A percentile compares a stretch with the other conserved stretches of the same genome.
phyloP scores from a whole-genome alignment of 2,797 vertebrate genomes.

The Telmatherina bonti region DNA sequence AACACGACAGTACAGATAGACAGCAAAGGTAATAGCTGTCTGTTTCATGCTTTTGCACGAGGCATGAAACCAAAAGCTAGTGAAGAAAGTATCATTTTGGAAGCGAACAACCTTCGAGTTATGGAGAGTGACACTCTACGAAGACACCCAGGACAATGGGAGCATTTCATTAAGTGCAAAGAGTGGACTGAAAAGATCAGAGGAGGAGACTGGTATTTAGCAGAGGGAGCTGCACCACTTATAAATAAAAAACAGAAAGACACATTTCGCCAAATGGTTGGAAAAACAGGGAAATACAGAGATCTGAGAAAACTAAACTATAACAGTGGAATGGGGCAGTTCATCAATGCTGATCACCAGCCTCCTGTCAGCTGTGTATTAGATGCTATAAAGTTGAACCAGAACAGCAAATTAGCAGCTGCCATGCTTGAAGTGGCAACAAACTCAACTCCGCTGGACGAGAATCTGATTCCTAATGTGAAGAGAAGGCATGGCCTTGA shows the following conservation, averaged over 20 bases:
- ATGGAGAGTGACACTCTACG: conserved; percentile 2
- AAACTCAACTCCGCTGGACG: background rate
- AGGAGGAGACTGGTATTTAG: conserved; percentile 40
- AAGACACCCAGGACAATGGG: conserved; percentile 23
- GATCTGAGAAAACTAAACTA: background rate
- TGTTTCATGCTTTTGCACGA: conserved; percentile 35
- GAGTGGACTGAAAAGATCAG: conserved; percentile 22
- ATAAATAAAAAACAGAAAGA: background rate
- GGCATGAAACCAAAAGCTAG: conserved; percentile 28
- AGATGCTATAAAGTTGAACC: background rate
- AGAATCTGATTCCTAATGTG: background rate
- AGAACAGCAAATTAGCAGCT: conserved; percentile 4
- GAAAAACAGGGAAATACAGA: background rate
- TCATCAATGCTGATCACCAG: conserved; percentile 8
- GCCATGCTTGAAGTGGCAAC: conserved; percentile 17
- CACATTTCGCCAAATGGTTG: background rate
- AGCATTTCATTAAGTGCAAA: conserved; percentile 34
- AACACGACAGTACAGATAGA: conserved; percentile 1
- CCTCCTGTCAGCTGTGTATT: background rate
- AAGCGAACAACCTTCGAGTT: background rate
- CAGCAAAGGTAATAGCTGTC: conserved; percentile 8
- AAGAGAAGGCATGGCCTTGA: background rate
- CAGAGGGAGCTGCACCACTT: background rate
- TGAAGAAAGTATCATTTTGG: conserved; percentile 14
- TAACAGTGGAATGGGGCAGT: background rate